A percentile compares a stretch with the other conserved stretches of the same genome.
phyloP scores from a whole-genome alignment of 1,140 invertebrate genomes.

The Asbolus verrucosus region DNA sequence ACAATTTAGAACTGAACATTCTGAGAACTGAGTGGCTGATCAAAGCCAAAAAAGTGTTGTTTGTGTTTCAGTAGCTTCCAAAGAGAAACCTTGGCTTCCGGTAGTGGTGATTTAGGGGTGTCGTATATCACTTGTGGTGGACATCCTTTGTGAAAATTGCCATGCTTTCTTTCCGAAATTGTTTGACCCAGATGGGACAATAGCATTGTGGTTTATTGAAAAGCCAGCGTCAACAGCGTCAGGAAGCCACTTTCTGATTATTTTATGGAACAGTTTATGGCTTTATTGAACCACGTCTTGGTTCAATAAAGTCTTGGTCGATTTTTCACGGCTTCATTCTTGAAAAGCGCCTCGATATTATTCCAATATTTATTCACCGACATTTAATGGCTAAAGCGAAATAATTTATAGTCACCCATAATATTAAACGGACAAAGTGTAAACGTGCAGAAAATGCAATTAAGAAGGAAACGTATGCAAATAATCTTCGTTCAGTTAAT shows the following conservation, averaged over 20 bases:
- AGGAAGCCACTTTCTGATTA: slow-evolving; percentile 42
- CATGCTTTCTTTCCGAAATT: slow-evolving; percentile 32
- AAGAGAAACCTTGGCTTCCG: slow-evolving; percentile 12
- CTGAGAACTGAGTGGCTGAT: too few relatives aligned
- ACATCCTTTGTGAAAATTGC: not conserved
- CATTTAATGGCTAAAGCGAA: not conserved
- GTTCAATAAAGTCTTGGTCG: not conserved
- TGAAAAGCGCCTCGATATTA: not conserved
- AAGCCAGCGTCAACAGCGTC: not conserved
- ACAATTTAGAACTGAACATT: too few relatives aligned
- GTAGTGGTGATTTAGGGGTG: slow-evolving; percentile 26
- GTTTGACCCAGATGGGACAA: slow-evolving; percentile 21
- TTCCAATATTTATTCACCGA: not conserved
- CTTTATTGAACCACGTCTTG: not conserved
- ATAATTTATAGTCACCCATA: not conserved
- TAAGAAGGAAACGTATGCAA: not conserved
- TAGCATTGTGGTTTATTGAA: slow-evolving; percentile 19
- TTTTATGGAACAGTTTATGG: slow-evolving; percentile 18
- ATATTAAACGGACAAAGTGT: not conserved
- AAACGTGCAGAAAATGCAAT: slow-evolving; percentile 1
- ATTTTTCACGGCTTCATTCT: slow-evolving; percentile 5
- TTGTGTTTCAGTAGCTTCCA: not conserved
- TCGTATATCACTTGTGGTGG: slow-evolving; percentile 18
- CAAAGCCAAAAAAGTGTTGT: not conserved
- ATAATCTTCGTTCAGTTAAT: not conserved